Evolutionary conservation across 2,797 vertebrate species (phyloP), one percentile per base, ranked within the genome.

Genomic region (Catostomus latipinnis): DNA sequence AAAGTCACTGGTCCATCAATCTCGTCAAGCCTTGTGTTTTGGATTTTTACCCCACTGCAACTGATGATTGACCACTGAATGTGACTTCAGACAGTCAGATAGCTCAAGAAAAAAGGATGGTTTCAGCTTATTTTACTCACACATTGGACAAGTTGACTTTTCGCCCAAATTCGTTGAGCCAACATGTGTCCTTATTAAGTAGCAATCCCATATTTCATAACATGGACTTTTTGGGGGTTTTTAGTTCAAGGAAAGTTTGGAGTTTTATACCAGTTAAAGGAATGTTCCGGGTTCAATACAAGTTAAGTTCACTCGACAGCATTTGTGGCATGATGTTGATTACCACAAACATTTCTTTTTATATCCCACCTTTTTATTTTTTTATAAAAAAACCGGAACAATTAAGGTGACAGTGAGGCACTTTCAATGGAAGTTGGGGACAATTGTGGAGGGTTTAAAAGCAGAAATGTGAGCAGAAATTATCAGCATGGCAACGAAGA

Each of bases 1-100:
- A 63, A 60, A 71, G 68, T 68, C 61, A 50, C 52, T 50, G 69
- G 69, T 79, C 69, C 69, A 65, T 79, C 77, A 72, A 52, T 79
- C 61, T 73, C 61, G 69, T 79, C 77, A 79, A 79, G 58, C 60
- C 52, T 11, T n/a, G 14, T 72, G 77, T 79, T 63, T 65, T 79
- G 60, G 72, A 34, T 79, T 72, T 63, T 65, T 11, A 57, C 69
- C 8, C 8, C 69, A 6, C 12, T 63, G 52, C 69, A 65, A 61
- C 18, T 57, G 69, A 72, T 79, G 49, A 69, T 49, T 49, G 77
- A 66, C 60, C 6, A 13, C 58, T 14, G 52, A 52, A 72, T 13
- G 9, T 56, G 60, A 65, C 52, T 57, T 79, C 9, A 79, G n/a
- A 58, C 43, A 14, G 53, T 43, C n/a, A 50, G 34, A 57, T 34